phyloP scores from a whole-genome alignment of 2,888 invertebrate species.

The Apodemia zela region DNA sequence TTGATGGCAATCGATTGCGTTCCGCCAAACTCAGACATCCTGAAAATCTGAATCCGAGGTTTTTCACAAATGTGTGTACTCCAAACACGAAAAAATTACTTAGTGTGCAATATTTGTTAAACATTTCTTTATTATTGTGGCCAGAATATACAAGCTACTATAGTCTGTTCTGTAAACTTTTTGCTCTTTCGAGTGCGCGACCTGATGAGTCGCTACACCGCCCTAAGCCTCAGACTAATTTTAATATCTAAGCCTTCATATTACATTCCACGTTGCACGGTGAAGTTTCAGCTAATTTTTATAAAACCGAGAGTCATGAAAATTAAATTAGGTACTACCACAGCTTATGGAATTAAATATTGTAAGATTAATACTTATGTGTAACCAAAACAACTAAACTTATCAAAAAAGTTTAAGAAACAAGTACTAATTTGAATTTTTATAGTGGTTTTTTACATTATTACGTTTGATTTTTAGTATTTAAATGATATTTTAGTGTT shows the following conservation, averaged over 20 bases:
- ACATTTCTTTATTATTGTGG: not conserved
- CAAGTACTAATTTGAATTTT: too few species aligned
- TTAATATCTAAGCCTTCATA: not conserved
- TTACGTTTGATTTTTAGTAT: too few species aligned
- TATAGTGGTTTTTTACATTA: too few species aligned
- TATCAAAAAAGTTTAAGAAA: too few species aligned
- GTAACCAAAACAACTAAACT: too few species aligned
- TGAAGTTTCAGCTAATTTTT: not conserved
- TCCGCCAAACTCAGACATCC: too few species aligned
- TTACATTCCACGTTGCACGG: not conserved
- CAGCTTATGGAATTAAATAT: not conserved
- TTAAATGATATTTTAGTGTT: too few species aligned
- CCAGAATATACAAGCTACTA: not conserved
- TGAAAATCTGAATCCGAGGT: too few species aligned
- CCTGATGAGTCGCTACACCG: not conserved
- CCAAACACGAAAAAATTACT: too few species aligned
- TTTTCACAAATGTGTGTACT: too few species aligned
- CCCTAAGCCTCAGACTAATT: conserved; percentile 9
- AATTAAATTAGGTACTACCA: not conserved
- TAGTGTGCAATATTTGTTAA: too few species aligned
- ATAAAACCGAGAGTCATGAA: not conserved
- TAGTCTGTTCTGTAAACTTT: not conserved
- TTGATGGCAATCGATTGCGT: too few species aligned
- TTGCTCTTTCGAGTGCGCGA: not conserved
- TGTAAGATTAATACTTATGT: not conserved